phyloP scores from a whole-genome alignment of 2,797 vertebrate species.

The Myripristis murdjan region DNA sequence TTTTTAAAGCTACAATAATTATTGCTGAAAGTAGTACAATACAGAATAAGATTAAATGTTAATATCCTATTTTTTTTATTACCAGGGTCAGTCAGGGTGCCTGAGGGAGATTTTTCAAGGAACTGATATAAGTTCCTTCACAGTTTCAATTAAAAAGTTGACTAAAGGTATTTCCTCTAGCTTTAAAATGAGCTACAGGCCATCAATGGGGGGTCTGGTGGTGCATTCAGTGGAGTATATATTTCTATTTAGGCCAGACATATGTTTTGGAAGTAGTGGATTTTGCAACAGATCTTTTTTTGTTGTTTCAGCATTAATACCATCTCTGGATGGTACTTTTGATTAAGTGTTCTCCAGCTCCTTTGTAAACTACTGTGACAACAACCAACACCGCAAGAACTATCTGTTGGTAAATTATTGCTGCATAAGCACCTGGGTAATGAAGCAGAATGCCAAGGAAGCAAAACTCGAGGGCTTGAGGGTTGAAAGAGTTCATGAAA shows the following conservation, averaged over 20 bases:
- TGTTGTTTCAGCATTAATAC: slow-evolving; percentile 32
- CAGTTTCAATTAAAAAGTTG: not conserved
- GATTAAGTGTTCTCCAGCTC: not conserved
- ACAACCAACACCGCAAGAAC: slow-evolving; percentile 28
- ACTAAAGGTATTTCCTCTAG: not conserved
- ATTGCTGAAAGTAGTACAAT: no score
- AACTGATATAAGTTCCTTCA: not conserved
- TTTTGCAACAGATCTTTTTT: not conserved
- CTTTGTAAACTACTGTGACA: slow-evolving; percentile 33
- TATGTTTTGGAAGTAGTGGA: not conserved
- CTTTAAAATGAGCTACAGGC: not conserved
- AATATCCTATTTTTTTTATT: no score
- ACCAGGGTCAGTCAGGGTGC: no score
- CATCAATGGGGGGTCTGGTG: not conserved
- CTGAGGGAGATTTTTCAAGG: not conserved
- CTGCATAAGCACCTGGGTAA: slow-evolving; percentile 47
- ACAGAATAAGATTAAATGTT: no score
- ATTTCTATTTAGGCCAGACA: not conserved
- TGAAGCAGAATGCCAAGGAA: slow-evolving; percentile 45
- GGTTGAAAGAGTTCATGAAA: slow-evolving; percentile 37
- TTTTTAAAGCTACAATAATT: no score
- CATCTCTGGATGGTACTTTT: slow-evolving; percentile 25
- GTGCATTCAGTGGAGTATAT: not conserved
- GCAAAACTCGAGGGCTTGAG: slow-evolving; percentile 35
- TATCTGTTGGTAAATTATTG: slow-evolving; percentile 34